These are phyloP conservation scores for Pseudorhiza aurosa DNA, from an alignment of 30 jellyfish, hydroid and myxozoan species.

Conservation along the genomic window DNA sequence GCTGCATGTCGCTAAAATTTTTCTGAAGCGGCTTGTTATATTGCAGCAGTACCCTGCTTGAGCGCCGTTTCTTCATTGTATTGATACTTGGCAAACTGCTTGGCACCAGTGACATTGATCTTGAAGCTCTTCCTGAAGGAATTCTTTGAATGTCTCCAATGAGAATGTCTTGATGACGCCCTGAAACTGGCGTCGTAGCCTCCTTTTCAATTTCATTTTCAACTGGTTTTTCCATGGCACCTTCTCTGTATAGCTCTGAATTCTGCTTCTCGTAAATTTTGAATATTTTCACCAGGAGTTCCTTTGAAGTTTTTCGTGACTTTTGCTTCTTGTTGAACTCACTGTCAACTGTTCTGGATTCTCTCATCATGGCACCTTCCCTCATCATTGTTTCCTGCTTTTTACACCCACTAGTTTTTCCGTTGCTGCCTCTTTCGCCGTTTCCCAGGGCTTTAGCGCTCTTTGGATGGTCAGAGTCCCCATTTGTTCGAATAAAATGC, in stretches of 20 bases:
- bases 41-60: slow-evolving; percentile 2
- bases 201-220: not conserved
- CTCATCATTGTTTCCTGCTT: not conserved
- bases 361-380: too few species aligned
- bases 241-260: slow-evolving; percentile 26
- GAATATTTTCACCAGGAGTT: slow-evolving; percentile 13
- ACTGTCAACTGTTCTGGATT: not conserved
- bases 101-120: slow-evolving; percentile 46
- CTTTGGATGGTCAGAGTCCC: not conserved
- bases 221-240: slow-evolving; percentile 26
- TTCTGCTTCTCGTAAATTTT: slow-evolving; percentile 22
- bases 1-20: not conserved
- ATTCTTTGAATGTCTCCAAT: not conserved
- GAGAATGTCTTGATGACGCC: not conserved
- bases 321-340: not conserved
- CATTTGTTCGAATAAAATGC: not conserved
- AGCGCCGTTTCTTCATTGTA: not conserved
- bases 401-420: not conserved
- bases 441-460: not conserved
- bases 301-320: slow-evolving; percentile 7
- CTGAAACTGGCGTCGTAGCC: not conserved
- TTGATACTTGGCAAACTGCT: not conserved
- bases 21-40: not conserved
- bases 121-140: slow-evolving; percentile 16
- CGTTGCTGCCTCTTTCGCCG: not conserved